Percentiles rank a stretch among this genome's conserved stretches.
Conservation (phyloP, 2,888 invertebrate species). For the Notodonta ziczac region DNA sequence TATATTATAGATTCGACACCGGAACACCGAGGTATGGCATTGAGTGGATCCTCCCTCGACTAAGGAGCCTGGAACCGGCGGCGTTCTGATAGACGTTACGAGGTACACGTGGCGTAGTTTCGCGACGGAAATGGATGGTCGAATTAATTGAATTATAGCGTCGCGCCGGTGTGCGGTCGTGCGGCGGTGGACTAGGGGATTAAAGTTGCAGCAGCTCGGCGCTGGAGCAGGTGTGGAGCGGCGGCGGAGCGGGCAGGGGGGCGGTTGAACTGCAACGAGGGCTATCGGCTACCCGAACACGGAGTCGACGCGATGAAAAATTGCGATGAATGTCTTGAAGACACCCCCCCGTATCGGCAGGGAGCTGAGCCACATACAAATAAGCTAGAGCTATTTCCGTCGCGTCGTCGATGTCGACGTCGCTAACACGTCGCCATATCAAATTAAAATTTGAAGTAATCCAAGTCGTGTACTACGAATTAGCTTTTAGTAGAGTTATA, state of each 20-base stretch:
- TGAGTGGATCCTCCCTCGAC: constrained; percentile 46
- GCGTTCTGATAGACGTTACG: constrained; percentile 55
- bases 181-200: constrained; percentile 76
- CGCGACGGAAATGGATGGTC: constrained; percentile 72
- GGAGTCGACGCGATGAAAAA: constrained; percentile 79
- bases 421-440: constrained; percentile 24
- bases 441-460: background rate
- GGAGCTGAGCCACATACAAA: constrained; percentile 76
- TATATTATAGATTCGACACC: constrained; percentile 13
- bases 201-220: constrained; percentile 76
- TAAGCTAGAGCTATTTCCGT: constrained; percentile 51
- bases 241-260: constrained; percentile 33
- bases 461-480: too few species aligned
- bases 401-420: constrained; percentile 22
- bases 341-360: constrained; percentile 66
- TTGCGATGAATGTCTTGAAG: constrained; percentile 76
- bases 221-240: constrained; percentile 67
- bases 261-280: constrained; percentile 57
- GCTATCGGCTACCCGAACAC: constrained; percentile 74
- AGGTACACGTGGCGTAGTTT: constrained; percentile 69
- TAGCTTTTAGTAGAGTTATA: too few species aligned
- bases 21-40: constrained; percentile 28
- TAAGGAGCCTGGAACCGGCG: constrained; percentile 37
- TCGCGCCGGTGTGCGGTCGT: constrained; percentile 73
- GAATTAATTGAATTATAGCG: constrained; percentile 83